Percentiles rank a stretch among this genome's conserved stretches.
phyloP scores from a whole-genome alignment of 2,797 vertebrate genomes.

The Oceanodroma leucorhoa region DNA sequence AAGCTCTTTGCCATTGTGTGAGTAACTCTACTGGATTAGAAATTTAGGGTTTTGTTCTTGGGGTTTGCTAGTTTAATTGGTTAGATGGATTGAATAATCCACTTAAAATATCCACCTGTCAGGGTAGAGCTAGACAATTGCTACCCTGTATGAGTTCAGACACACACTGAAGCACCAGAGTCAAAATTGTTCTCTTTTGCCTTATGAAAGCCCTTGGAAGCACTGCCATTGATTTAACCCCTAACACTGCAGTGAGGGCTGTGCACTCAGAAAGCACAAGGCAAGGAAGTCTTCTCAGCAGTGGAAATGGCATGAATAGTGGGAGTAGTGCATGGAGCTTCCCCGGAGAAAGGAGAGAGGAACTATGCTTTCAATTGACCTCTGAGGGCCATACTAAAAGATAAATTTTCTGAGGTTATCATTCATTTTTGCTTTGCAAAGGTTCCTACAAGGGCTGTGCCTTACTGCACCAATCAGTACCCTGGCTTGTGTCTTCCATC shows the following conservation, averaged over 20 bases:
- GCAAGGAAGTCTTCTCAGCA: not conserved
- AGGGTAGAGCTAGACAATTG: not conserved
- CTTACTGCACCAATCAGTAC: not conserved
- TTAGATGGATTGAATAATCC: not conserved
- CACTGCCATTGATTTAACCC: not conserved
- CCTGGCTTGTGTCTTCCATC: not conserved
- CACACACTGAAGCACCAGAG: rapidly evolving
- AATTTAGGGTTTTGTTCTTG: not conserved
- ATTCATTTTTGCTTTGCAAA: not conserved
- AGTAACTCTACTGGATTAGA: not conserved
- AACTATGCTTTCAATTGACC: not conserved
- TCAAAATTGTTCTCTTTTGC: not conserved
- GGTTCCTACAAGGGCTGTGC: not conserved
- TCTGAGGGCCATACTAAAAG: not conserved
- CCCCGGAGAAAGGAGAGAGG: not conserved
- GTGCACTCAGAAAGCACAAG: not conserved
- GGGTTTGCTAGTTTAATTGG: not conserved
- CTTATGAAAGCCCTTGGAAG: rapidly evolving
- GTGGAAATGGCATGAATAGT: not conserved
- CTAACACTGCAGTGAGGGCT: not conserved
- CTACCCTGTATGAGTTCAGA: not conserved
- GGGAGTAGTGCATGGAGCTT: not conserved
- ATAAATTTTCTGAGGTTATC: not conserved
- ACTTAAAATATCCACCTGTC: not conserved
- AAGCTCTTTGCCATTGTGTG: not conserved